These are phyloP conservation scores for Procapra przewalskii DNA, from an alignment of 2,113 vertebrate genomes.

Conservation along the genomic window DNA sequence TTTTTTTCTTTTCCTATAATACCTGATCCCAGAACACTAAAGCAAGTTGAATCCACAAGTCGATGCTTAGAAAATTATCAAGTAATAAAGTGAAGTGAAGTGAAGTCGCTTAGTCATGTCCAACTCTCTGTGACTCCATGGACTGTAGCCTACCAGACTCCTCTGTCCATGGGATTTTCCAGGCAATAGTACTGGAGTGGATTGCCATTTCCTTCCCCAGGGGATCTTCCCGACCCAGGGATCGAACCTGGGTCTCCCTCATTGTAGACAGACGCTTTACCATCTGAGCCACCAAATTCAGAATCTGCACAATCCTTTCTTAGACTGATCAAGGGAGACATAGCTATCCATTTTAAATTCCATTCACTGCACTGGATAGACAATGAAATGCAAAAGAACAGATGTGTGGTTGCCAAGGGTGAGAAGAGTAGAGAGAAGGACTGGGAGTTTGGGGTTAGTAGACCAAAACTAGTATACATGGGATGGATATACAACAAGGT, in stretches of 20 bases:
- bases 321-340: background rate
- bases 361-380: background rate
- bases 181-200: too few species aligned
- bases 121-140: too few species aligned
- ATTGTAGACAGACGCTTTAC: too few species aligned
- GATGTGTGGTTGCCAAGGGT: background rate
- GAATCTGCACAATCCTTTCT: background rate
- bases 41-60: background rate
- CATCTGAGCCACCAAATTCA: too few species aligned
- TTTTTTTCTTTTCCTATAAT: background rate
- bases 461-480: background rate
- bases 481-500: background rate
- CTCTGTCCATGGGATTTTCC: too few species aligned
- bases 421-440: background rate
- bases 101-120: too few species aligned
- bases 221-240: too few species aligned
- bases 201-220: too few species aligned
- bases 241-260: too few species aligned
- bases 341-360: background rate
- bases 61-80: background rate
- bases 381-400: background rate
- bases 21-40: background rate
- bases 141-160: too few species aligned
- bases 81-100: background rate
- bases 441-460: background rate